Conservation (phyloP, 2,888 invertebrate genomes). For the Polietes domitor region DNA sequence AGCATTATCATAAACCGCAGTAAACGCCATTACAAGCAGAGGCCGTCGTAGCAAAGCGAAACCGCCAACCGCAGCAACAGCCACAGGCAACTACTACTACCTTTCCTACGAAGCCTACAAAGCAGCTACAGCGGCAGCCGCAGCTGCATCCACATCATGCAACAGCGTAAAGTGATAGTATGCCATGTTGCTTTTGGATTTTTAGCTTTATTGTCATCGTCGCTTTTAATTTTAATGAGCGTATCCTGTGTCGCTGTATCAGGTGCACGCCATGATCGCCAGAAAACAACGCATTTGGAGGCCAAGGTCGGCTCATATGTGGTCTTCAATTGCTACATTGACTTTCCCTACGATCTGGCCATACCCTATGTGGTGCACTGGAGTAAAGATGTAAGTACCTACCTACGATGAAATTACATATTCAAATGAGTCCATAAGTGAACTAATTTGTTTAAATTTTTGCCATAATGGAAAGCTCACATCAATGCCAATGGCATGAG, state of each 20-base stretch:
- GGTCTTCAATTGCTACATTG: slow-evolving; percentile 83
- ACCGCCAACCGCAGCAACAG: slow-evolving; percentile 22
- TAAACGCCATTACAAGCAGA: slow-evolving; percentile 3
- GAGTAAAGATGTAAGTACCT: slow-evolving; percentile 91
- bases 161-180: slow-evolving; percentile 50
- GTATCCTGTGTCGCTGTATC: slow-evolving; percentile 76
- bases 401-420: not conserved
- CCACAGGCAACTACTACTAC: slow-evolving; percentile 12
- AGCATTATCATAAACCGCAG: slow-evolving; percentile 53
- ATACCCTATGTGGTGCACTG: slow-evolving; percentile 94
- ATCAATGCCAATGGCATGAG: too few relatives aligned
- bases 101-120: slow-evolving; percentile 18
- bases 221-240: slow-evolving; percentile 76
- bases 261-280: slow-evolving; percentile 72
- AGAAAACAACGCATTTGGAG: slow-evolving; percentile 77
- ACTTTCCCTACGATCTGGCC: slow-evolving; percentile 92
- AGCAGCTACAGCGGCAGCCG: slow-evolving; percentile 8
- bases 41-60: not conserved
- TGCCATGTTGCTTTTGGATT: slow-evolving; percentile 41
- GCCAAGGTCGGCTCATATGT: slow-evolving; percentile 81
- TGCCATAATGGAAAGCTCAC: too few relatives aligned
- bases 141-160: not conserved
- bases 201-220: slow-evolving; percentile 61
- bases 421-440: not conserved
- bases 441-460: not conserved